Evolutionary conservation across 2,797 vertebrate genomes (phyloP), one percentile per base, ranked within the genome.

Genomic region (Lutjanus campechanus): DNA sequence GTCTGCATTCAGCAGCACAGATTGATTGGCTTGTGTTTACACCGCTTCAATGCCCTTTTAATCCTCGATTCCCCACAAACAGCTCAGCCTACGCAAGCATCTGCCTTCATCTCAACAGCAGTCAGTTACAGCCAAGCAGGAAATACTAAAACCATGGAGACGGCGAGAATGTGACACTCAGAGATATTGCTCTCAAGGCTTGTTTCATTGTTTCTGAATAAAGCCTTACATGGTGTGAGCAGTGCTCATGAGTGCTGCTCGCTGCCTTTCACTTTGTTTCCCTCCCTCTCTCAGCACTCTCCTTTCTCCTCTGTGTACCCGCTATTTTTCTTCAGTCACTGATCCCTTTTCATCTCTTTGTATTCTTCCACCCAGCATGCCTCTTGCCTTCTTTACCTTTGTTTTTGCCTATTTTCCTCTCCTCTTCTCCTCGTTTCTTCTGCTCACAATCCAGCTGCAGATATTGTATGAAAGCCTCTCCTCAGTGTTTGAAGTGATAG

Each of bases 181-280:
- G 81, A 87, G 91, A 91, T 78, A 88, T 81, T 85, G 56, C 90
- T 85, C 86, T 83, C 54, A 41, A 66, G 81, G 76, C 86, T 84
- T 22, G 85, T 85, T 87, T 82, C 80, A 79, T 85, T 91, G 85
- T 88, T 84, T 85, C 86, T 83, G 89, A 76, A 88, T 80, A 87
- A 90, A 90, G 91, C 91, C 92, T 90, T 92, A 93, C 91, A 91
- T 90, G 91, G 88, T 78, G 83, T 77, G 87, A 89, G 85, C 76
- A 9, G 59, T 2, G 77, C 78, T 90, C 77, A 40, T 36, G 86
- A 85, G 76, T 11, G 44, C 78, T 53, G 69, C 86, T 85, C 76
- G 19, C 81, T 80, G 66, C 80, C 64, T 46, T 58, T 65, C 71
- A 25, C 85, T 77, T 72, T 77, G 49, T 85, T 67, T 62, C 25